phyloP scores from a whole-genome alignment of 2,888 invertebrate genomes.

The Liodrosophila aerea region DNA sequence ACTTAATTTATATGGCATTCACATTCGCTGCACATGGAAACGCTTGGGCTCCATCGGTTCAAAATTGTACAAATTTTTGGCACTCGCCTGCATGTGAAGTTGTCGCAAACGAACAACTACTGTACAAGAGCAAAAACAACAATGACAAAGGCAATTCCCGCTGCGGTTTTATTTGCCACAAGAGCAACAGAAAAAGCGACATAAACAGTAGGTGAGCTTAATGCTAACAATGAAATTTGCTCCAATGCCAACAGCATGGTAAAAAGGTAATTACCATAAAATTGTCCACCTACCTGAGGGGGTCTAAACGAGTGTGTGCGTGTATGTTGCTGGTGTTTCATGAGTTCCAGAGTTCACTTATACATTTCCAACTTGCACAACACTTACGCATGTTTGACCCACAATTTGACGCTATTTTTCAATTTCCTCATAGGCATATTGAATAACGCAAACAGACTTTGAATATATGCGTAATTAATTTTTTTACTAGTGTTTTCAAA shows the following conservation, averaged over 20 bases:
- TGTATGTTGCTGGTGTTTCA: slow-evolving; percentile 5
- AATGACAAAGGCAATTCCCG: slow-evolving; percentile 59
- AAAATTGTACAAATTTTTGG: slow-evolving; percentile 72
- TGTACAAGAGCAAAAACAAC: slow-evolving; percentile 31
- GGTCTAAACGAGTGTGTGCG: slow-evolving; percentile 2
- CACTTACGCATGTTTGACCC: slow-evolving; percentile 19
- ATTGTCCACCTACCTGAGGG: slow-evolving; percentile 30
- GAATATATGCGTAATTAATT: no score
- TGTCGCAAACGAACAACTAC: slow-evolving; percentile 29
- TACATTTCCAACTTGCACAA: slow-evolving; percentile 8
- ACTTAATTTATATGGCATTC: slow-evolving; percentile 72
- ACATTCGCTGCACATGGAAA: slow-evolving; percentile 56
- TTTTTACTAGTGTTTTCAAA: no score
- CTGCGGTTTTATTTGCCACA: slow-evolving; percentile 57
- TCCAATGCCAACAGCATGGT: slow-evolving; percentile 61
- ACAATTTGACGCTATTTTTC: slow-evolving; percentile 4
- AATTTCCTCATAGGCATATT: no score
- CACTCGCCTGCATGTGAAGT: slow-evolving; percentile 50
- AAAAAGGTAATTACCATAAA: slow-evolving; percentile 67
- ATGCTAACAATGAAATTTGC: slow-evolving; percentile 65
- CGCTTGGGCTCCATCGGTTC: slow-evolving; percentile 28
- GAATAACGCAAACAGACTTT: no score
- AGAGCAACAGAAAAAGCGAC: slow-evolving; percentile 16
- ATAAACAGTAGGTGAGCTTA: slow-evolving; percentile 49
- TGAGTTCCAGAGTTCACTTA: slow-evolving; percentile 8